These are phyloP conservation scores for Drosophila bipectinata DNA, from an alignment of 1,140 invertebrate species.

Conservation along the genomic window DNA sequence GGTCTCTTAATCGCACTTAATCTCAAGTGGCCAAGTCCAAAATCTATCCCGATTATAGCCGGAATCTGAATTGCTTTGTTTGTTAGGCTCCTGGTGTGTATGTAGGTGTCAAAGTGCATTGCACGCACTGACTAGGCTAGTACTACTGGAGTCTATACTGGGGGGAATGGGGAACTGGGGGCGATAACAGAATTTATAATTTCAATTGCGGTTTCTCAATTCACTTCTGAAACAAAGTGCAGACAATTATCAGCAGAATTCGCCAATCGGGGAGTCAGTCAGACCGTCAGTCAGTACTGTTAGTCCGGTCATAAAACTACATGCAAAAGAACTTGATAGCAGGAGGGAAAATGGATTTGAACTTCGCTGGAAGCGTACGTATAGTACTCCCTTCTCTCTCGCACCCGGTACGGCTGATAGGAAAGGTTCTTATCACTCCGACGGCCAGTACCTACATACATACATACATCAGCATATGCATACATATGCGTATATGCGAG, in stretches of 20 bases:
- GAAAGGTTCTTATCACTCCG: constrained; percentile 36
- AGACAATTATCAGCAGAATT: constrained; percentile 69
- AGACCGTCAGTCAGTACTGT: constrained; percentile 28
- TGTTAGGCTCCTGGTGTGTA: constrained; percentile 8
- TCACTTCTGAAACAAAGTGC: constrained; percentile 46
- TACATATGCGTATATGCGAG: too few relatives aligned
- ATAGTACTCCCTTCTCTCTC: neutral
- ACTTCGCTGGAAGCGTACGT: constrained; percentile 62
- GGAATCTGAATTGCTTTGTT: constrained; percentile 34
- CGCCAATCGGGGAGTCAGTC: constrained; percentile 38
- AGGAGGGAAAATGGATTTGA: constrained; percentile 72
- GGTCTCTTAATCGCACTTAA: constrained; percentile 14
- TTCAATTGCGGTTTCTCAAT: constrained; percentile 9
- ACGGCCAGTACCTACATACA: neutral
- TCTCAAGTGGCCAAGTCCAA: constrained; percentile 34
- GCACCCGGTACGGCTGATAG: neutral
- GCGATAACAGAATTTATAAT: constrained; percentile 12
- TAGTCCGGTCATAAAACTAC: constrained; percentile 59
- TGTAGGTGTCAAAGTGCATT: constrained; percentile 52
- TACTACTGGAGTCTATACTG: neutral
- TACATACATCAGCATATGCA: neutral
- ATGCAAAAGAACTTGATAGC: constrained; percentile 75
- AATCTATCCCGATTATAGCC: constrained; percentile 36
- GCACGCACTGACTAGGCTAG: constrained; percentile 27
- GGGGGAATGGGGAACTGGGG: neutral